Evolutionary conservation across 2,797 vertebrate species (phyloP).

Genomic region (Pangasius mekongensis): DNA sequence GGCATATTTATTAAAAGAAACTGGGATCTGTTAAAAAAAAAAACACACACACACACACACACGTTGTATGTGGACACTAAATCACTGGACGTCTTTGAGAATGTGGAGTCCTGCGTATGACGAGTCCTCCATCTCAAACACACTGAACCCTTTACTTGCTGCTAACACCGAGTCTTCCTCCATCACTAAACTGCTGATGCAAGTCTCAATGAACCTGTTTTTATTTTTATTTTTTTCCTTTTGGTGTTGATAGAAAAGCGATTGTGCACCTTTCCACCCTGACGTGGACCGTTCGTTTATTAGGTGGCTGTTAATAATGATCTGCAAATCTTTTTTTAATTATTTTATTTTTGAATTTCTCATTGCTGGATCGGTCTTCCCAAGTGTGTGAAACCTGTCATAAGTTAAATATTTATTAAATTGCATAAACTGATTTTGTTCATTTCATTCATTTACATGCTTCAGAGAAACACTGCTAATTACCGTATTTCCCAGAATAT

Average conservation of each 20-base stretch:
- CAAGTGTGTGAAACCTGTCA: conserved; percentile 49
- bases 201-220: conserved; percentile 25
- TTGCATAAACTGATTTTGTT: not conserved
- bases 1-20: conserved; percentile 4
- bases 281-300: conserved; percentile 33
- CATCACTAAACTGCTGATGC: conserved; percentile 39
- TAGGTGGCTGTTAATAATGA: conserved; percentile 42
- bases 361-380: conserved; percentile 50
- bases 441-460: not conserved
- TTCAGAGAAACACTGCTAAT: not conserved
- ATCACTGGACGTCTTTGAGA: not conserved
- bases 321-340: conserved; percentile 11
- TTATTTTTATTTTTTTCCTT: conserved; percentile 1
- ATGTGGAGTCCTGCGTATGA: conserved; percentile 50
- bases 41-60: too few relatives aligned
- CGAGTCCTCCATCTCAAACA: conserved; percentile 3
- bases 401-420: conserved; percentile 53
- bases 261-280: conserved; percentile 39
- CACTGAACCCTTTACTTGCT: conserved; percentile 33
- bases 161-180: conserved; percentile 48
- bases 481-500: not conserved
- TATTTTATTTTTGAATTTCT: conserved; percentile 37
- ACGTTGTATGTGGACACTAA: not conserved
- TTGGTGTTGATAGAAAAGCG: not conserved
- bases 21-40: not conserved